These are phyloP conservation scores for Columbina picui DNA, from an alignment of 2,113 vertebrate species.

Conservation along the genomic window DNA sequence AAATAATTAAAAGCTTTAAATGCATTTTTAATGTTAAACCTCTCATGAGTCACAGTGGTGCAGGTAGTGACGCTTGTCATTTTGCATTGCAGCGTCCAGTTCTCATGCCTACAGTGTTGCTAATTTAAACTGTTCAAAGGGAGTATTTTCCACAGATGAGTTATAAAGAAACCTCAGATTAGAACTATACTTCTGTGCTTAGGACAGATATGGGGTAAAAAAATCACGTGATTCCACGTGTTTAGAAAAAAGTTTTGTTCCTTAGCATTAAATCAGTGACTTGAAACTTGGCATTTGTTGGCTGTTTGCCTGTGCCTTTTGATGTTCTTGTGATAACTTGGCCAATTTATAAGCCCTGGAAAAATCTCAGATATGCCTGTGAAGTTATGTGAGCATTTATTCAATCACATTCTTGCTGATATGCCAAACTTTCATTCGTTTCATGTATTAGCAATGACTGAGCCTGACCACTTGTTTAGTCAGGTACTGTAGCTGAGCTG, in stretches of 20 bases:
- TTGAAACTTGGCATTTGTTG: constrained; percentile 25
- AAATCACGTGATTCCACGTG: rapidly evolving
- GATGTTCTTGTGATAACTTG: constrained; percentile 52
- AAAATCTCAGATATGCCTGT: constrained; percentile 59
- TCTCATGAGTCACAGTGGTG: not conserved
- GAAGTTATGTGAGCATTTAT: constrained; percentile 51
- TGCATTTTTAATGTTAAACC: not conserved
- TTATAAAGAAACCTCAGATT: not conserved
- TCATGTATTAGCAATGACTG: not conserved
- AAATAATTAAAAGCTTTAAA: not conserved
- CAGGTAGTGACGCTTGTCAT: not conserved
- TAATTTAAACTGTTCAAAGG: not conserved
- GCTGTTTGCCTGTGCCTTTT: constrained; percentile 19
- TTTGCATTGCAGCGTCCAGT: not conserved
- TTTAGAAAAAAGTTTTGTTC: not conserved
- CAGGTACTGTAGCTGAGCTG: constrained; percentile 18
- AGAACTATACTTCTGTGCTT: not conserved
- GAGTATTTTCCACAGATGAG: not conserved
- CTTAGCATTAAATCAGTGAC: not conserved
- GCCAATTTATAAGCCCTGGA: constrained; percentile 24
- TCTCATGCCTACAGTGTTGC: not conserved
- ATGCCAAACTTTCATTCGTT: constrained; percentile 11
- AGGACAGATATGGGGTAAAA: not conserved
- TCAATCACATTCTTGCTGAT: constrained; percentile 44
- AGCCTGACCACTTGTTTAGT: not conserved